Base-by-base conservation (phyloP, 2,797 vertebrate species). In the Falco berigora region DNA sequence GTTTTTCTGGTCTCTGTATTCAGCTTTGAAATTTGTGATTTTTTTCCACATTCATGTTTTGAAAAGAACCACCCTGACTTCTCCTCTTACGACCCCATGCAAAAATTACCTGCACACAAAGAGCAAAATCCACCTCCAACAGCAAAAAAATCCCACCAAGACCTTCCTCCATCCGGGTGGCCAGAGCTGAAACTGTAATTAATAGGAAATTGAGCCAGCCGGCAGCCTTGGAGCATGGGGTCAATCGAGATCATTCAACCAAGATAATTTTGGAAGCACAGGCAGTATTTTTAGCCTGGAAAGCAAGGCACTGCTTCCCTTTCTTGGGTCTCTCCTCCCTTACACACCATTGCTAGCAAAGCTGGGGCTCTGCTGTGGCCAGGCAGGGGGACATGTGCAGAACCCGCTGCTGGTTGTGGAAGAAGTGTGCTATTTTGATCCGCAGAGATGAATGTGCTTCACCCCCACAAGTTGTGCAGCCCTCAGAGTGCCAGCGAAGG, bases 271-370 rank as follows among this genome's bases (percentile, higher is more conserved):
- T 85, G 90, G 96, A 88, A 85, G 72, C 19, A 0, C 30, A 12
- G 86, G 12, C 10, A 46, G 58, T 96, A 91, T 94, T 95, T 96
- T 94, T 94, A 96, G 93, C 85, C 79, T 74, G 91, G 76, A 64
- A 52, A 88, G 20, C 8, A 42, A 85, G 53, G 74, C 40, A 3
- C 62, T 1, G 46, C 89, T 96, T 96, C 95, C 93, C 90, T 81
- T 94, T 89, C 55, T 84, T 5, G 14, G 67, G 71, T 62, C 42
- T 77, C 91, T 91, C 78, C 88, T 92, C 69, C 89, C 27, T 15
- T 5, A 1, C 40, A 30, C 64, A 30, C 27, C 72, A 8, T 9
- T 30, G 56, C 74, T 85, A 50, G 68, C 36, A 24, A 18, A 63
- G 72, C 22, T 5, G 18, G 22, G 50, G 66, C 62, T 59, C 19